Evolutionary conservation across 2,113 vertebrate genomes (phyloP).

Genomic region (Oreochromis tanganicae): DNA sequence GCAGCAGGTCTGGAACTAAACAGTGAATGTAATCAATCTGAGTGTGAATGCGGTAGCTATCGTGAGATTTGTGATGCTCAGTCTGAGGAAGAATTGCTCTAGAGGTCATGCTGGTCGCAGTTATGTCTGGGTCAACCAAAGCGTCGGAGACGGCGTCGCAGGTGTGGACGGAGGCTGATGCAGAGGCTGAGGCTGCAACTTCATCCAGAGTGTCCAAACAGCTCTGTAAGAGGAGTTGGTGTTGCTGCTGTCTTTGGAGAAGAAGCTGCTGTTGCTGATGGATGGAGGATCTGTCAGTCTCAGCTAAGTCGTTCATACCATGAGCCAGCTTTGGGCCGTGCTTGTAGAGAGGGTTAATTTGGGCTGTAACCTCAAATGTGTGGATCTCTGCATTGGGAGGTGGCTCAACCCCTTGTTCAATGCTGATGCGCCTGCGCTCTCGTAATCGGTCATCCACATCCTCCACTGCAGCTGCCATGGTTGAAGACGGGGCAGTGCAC

Average conservation of each 20-base stretch:
- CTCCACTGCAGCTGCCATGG: conserved; percentile 49
- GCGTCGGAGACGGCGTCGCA: conserved; percentile 5
- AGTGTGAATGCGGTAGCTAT: conserved; percentile 73
- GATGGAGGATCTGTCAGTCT: conserved; percentile 45
- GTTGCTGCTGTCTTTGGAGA: conserved; percentile 64
- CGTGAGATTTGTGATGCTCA: conserved; percentile 46
- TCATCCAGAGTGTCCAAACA: conserved; percentile 77
- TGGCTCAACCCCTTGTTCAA: conserved; percentile 80
- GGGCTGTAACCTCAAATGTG: conserved; percentile 78
- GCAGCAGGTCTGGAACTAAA: conserved; percentile 78
- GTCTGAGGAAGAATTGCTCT: conserved; percentile 5
- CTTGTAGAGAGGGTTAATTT: conserved; percentile 77
- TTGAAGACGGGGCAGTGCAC: conserved; percentile 11
- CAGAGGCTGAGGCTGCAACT: conserved; percentile 61
- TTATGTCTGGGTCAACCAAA: conserved; percentile 7
- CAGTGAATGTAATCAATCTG: conserved; percentile 82
- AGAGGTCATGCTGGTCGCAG: neutral
- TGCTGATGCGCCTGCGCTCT: conserved; percentile 79
- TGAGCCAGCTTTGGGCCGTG: conserved; percentile 79
- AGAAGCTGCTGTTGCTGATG: conserved; percentile 66
- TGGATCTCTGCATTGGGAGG: conserved; percentile 80
- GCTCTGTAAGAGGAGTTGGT: conserved; percentile 73
- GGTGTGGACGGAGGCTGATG: conserved; percentile 21
- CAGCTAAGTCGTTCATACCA: conserved; percentile 74
- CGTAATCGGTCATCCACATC: conserved; percentile 78